phyloP scores from a whole-genome alignment of 2,888 invertebrate species.

The Drosophila ezoana region DNA sequence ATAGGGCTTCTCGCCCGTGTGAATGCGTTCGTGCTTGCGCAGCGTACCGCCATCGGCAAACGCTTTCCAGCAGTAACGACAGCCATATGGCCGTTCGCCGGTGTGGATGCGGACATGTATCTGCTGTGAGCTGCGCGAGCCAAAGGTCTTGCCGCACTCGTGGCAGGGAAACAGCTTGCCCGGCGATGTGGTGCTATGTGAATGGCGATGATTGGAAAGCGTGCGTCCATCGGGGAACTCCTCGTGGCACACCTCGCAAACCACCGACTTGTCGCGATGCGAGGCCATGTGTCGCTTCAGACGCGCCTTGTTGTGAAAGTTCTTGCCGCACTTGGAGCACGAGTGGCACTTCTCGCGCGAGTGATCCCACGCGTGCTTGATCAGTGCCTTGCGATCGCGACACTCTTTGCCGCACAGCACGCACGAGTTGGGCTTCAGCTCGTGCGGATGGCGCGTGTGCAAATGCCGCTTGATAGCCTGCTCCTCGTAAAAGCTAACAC shows the following conservation, averaged over 20 bases:
- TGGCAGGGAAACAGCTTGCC: constrained; percentile 91
- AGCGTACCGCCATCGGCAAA: constrained; percentile 95
- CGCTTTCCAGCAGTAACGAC: constrained; percentile 94
- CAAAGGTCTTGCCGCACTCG: constrained; percentile 94
- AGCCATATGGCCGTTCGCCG: constrained; percentile 92
- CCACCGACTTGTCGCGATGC: constrained; percentile 89
- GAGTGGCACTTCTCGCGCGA: constrained; percentile 88
- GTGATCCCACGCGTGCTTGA: constrained; percentile 90
- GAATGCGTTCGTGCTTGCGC: constrained; percentile 93
- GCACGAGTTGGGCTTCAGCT: constrained; percentile 88
- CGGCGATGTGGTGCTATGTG: constrained; percentile 85
- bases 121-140: constrained; percentile 93
- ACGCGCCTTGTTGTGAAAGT: constrained; percentile 89
- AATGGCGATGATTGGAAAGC: constrained; percentile 89
- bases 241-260: constrained; percentile 89
- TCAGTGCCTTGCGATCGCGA: constrained; percentile 88
- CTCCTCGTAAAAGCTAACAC: constrained; percentile 88
- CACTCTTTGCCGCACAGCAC: constrained; percentile 89
- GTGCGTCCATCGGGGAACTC: constrained; percentile 90
- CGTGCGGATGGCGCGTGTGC: constrained; percentile 87
- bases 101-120: constrained; percentile 95
- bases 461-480: constrained; percentile 88
- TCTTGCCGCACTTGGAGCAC: constrained; percentile 89
- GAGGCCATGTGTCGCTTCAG: constrained; percentile 89
- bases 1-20: constrained; percentile 94